phyloP scores from a whole-genome alignment of 2,113 vertebrate species.

The Proterorhinus semilunaris region DNA sequence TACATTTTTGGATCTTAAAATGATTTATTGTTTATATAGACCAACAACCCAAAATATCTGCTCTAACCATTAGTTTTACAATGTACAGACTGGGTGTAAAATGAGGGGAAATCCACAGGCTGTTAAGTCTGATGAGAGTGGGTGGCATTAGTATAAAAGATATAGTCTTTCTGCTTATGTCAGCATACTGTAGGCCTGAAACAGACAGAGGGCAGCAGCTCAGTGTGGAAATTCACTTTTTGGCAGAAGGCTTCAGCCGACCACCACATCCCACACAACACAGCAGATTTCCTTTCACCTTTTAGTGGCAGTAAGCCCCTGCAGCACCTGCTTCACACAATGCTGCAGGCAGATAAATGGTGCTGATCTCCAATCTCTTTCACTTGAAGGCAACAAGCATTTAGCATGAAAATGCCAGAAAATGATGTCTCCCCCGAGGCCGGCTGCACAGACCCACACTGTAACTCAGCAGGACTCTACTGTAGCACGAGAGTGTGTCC shows the following conservation, averaged over 20 bases:
- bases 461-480: constrained; percentile 29
- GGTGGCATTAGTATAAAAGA: constrained; percentile 44
- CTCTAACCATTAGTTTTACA: not conserved
- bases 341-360: constrained; percentile 53
- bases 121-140: constrained; percentile 35
- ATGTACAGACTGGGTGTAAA: constrained; percentile 32
- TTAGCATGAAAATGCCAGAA: constrained; percentile 55
- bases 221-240: constrained; percentile 45
- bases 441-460: constrained; percentile 37
- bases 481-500: constrained; percentile 18
- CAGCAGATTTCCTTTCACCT: constrained; percentile 41
- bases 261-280: constrained; percentile 28
- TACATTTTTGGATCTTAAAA: not conserved
- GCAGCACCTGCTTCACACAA: constrained; percentile 59
- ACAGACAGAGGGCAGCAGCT: constrained; percentile 33
- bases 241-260: constrained; percentile 32
- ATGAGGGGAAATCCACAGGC: constrained; percentile 29
- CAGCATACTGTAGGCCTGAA: constrained; percentile 46
- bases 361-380: constrained; percentile 35
- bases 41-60: not conserved
- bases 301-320: constrained; percentile 29
- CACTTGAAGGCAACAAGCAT: constrained; percentile 42
- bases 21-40: not conserved
- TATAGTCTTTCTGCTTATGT: constrained; percentile 67
- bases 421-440: constrained; percentile 53